Conservation (phyloP, 2,888 invertebrate species). For the Pycnomerus fuliginosus region DNA sequence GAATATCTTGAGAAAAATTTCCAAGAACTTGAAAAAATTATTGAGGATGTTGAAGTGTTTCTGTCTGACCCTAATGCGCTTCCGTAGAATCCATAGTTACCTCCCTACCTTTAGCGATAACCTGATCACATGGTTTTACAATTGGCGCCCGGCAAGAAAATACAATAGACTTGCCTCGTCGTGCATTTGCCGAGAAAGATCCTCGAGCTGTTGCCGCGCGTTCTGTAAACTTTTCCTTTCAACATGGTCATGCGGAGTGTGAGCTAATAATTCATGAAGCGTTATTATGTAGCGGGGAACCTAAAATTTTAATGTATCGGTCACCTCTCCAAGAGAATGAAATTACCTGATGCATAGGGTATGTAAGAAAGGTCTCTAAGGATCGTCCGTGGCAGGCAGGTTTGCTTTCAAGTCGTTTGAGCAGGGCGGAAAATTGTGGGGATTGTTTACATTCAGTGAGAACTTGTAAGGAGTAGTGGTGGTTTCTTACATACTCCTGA, state of each 20-base stretch:
- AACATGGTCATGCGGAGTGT: slow-evolving; percentile 92
- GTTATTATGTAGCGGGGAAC: slow-evolving; percentile 86
- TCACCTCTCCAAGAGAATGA: too few species aligned
- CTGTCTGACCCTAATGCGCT: too few species aligned
- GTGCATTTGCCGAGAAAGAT: slow-evolving; percentile 82
- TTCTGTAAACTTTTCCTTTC: slow-evolving; percentile 87
- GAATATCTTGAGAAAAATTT: too few species aligned
- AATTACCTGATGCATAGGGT: slow-evolving; percentile 90
- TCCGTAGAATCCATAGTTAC: background rate
- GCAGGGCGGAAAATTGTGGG: slow-evolving; percentile 72
- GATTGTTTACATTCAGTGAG: slow-evolving; percentile 90
- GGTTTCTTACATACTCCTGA: slow-evolving; percentile 92
- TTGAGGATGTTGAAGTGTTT: too few species aligned
- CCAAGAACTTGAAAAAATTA: too few species aligned
- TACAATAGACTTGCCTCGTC: slow-evolving; percentile 67
- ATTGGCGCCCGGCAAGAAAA: too few species aligned
- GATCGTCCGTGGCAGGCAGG: slow-evolving; percentile 81
- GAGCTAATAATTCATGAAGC: slow-evolving; percentile 84
- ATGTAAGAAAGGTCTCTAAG: slow-evolving; percentile 85
- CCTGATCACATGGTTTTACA: background rate
- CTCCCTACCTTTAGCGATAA: background rate
- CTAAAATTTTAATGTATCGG: background rate
- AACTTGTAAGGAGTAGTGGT: slow-evolving; percentile 90
- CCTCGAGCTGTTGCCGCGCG: slow-evolving; percentile 83
- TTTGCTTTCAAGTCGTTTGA: slow-evolving; percentile 81